phyloP scores from a whole-genome alignment of 1,140 invertebrate genomes.

The Telenomus remus region DNA sequence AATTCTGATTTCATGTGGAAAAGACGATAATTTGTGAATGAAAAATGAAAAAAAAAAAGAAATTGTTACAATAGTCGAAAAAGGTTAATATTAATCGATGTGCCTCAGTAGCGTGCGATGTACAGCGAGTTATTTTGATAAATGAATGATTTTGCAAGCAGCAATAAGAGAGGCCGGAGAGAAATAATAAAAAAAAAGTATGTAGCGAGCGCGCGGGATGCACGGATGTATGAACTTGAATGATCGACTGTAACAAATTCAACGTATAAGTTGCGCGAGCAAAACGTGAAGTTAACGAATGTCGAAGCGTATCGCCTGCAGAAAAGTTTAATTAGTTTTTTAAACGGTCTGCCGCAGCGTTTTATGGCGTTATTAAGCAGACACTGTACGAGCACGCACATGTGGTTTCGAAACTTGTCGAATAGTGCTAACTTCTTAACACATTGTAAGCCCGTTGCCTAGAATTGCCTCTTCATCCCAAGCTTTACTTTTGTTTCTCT shows the following conservation, averaged over 20 bases:
- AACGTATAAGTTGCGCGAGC: conserved; percentile 56
- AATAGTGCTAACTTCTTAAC: conserved; percentile 55
- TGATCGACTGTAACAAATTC: conserved; percentile 61
- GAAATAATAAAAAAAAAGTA: conserved; percentile 7
- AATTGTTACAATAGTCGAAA: too few species aligned
- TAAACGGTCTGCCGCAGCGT: conserved; percentile 60
- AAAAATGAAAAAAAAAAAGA: too few species aligned
- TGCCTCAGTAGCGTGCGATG: too few species aligned
- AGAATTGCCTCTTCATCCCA: conserved; percentile 10
- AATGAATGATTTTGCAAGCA: conserved; percentile 49
- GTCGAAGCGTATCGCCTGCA: conserved; percentile 60
- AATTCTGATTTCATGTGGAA: too few species aligned
- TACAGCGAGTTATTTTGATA: conserved; percentile 39
- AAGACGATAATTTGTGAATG: too few species aligned
- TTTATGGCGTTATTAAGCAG: conserved; percentile 61
- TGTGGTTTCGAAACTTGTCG: conserved; percentile 55
- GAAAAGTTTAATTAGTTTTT: conserved; percentile 62
- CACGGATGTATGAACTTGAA: conserved; percentile 51
- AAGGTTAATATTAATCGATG: too few species aligned
- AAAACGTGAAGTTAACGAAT: conserved; percentile 58
- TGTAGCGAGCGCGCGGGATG: conserved; percentile 16
- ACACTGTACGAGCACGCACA: conserved; percentile 48
- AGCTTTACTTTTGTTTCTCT: conserved; percentile 37
- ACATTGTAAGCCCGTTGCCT: conserved; percentile 49
- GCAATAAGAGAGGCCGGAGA: conserved; percentile 29